Evolutionary conservation across 92 coral and sea anemone genomes (phyloP), one percentile per base, ranked within the genome.

Genomic region (Epizoanthus ramosus): DNA sequence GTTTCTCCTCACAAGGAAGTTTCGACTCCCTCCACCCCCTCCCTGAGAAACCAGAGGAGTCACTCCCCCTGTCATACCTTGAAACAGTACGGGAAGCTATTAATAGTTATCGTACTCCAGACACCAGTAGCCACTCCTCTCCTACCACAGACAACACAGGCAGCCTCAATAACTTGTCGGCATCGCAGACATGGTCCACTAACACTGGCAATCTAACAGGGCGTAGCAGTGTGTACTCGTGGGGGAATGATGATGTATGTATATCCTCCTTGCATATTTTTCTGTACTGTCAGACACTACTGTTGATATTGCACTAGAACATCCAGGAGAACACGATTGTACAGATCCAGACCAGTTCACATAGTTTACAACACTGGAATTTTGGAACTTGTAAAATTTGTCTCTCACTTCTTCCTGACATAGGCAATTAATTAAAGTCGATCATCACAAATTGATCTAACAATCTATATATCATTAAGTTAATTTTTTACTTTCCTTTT

Each of bases 171-270:
- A 92, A 96, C 25, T 58, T 96, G 19, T 93, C 90, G 18, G 94
- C 94, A 58, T 94, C 97, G 10, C 92, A 94, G 63, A 91, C 98
- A 68, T 96, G 99, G 99, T 96, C 99, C 6, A 92, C 98, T 0
- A 88, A 92, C 65, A 96, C 99, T 79, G 99, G 99, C 9, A 96
- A 91, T 47, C 81, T 90, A 18, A 96, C 99, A 69, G 99, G 97
- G 6, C 85, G 99, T 31, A 96, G 99, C 74, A 96, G 99, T 80
- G 98, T 92, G 21, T 94, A 96, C 87, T 96, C 99, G 17, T 96
- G 99, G 99, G 99, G 98, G 43, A 96, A 94, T 87, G 99, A 96
- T 61, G 98, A 96, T 90, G 99, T 96, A 75, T 81, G 93, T 92
- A 14, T 4, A 73, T 15, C 22, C 14, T n/a, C 22, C 14, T 18